Conservation (phyloP, 2,888 invertebrate genomes). For the Catotricha subobsoleta region DNA sequence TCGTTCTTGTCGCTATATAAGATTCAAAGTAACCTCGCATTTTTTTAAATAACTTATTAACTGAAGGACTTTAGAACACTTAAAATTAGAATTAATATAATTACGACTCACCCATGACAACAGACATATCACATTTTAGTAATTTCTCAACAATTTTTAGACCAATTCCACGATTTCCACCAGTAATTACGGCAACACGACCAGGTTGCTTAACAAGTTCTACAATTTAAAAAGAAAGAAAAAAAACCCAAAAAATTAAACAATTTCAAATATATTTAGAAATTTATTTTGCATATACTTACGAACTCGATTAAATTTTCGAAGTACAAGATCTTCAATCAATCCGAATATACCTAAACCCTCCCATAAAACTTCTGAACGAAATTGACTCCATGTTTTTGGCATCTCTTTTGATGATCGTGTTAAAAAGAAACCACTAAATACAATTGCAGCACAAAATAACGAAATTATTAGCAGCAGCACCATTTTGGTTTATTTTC, state of each 20-base stretch:
- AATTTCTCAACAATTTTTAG: slow-evolving; percentile 56
- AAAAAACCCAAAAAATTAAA: neutral
- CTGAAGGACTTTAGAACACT: too few species aligned
- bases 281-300: too few species aligned
- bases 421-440: too few species aligned
- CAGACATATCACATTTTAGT: slow-evolving; percentile 56
- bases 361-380: slow-evolving; percentile 25
- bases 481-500: too few species aligned
- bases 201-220: slow-evolving; percentile 44
- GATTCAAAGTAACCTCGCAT: too few species aligned
- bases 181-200: slow-evolving; percentile 65
- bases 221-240: slow-evolving; percentile 19
- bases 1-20: too few species aligned
- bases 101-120: slow-evolving; percentile 54
- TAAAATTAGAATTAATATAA: too few species aligned
- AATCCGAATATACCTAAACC: slow-evolving; percentile 22
- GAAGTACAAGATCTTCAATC: slow-evolving; percentile 21
- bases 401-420: slow-evolving; percentile 28
- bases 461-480: too few species aligned
- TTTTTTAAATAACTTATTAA: too few species aligned
- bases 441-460: too few species aligned
- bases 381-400: slow-evolving; percentile 26
- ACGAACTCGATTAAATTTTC: slow-evolving; percentile 24
- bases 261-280: too few species aligned
- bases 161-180: slow-evolving; percentile 75